These are phyloP conservation scores for Styela plicata DNA, from an alignment of 23 tunicate species.

Conservation along the genomic window DNA sequence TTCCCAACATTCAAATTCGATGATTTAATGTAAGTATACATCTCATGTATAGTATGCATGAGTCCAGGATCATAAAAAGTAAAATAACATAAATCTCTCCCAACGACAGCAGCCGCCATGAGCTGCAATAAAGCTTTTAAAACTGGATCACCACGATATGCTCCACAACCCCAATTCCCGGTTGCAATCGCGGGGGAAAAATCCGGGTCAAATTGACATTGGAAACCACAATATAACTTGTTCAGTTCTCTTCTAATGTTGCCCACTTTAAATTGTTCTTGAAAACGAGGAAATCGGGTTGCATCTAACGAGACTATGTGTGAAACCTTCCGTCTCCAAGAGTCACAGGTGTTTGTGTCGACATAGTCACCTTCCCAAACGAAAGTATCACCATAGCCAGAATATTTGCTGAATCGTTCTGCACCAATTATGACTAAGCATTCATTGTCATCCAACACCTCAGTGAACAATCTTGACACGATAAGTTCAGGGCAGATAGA, in stretches of 20 bases:
- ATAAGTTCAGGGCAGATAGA: slow-evolving; percentile 91
- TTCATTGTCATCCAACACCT: slow-evolving; percentile 79
- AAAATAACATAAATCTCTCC: slow-evolving; percentile 82
- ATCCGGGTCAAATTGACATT: slow-evolving; percentile 40
- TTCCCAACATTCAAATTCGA: slow-evolving; percentile 43
- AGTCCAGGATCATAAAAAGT: slow-evolving; percentile 61
- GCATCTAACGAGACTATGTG: slow-evolving; percentile 91
- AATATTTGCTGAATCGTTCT: slow-evolving; percentile 62
- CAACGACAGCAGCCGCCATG: slow-evolving; percentile 79
- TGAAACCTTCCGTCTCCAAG: slow-evolving; percentile 51
- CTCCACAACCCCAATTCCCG: slow-evolving; percentile 99
- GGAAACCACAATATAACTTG: slow-evolving; percentile 83
- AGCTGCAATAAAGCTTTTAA: slow-evolving; percentile 89
- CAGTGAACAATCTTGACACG: slow-evolving; percentile 69
- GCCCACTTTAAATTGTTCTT: slow-evolving; percentile 46
- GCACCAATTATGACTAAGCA: slow-evolving; percentile 81
- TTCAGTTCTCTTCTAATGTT: slow-evolving; percentile 65
- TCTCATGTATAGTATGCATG: slow-evolving; percentile 34
- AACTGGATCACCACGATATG: slow-evolving; percentile 85
- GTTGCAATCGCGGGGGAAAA: slow-evolving; percentile 85
- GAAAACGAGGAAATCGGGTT: slow-evolving; percentile 31
- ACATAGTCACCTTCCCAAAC: slow-evolving; percentile 49
- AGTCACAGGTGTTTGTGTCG: slow-evolving; percentile 63
- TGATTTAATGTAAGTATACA: slow-evolving; percentile 57
- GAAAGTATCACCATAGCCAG: slow-evolving; percentile 66